Evolutionary conservation across 2,888 invertebrate species (phyloP).

Genomic region (Nemurella pictetii): DNA sequence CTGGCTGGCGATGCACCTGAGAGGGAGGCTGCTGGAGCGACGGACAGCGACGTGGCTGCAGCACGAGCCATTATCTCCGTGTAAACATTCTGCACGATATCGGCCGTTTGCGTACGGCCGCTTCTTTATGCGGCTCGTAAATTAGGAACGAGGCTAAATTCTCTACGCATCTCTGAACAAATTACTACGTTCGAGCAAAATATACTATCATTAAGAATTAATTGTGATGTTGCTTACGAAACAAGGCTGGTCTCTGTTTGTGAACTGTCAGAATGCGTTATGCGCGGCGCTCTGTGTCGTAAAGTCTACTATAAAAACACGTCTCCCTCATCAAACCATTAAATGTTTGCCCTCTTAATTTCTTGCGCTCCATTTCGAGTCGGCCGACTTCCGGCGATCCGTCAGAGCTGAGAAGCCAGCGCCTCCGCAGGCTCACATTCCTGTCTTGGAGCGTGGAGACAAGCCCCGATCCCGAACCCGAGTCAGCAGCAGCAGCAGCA

Average conservation of each 20-base stretch:
- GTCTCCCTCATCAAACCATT: background rate
- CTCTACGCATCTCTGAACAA: background rate
- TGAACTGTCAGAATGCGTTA: background rate
- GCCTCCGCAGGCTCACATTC: background rate
- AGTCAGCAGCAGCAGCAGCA: too few species aligned
- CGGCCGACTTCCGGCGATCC: background rate
- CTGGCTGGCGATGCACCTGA: background rate
- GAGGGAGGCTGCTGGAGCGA: background rate
- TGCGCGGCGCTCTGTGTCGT: background rate
- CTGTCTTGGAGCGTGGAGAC: background rate
- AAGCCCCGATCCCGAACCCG: background rate
- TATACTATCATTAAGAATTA: background rate
- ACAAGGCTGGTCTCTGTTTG: background rate
- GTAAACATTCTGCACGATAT: background rate
- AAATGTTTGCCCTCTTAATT: background rate
- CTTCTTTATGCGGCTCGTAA: background rate
- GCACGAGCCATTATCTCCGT: background rate
- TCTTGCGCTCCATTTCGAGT: background rate
- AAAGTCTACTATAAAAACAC: background rate
- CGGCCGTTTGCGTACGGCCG: background rate
- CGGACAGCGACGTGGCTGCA: background rate
- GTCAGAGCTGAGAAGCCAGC: background rate
- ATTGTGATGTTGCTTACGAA: background rate
- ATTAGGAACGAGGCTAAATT: background rate
- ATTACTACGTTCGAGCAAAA: background rate